A percentile compares a stretch with the other conserved stretches of the same genome.
These are phyloP conservation scores for Oryzias celebensis DNA, from an alignment of 2,113 vertebrate genomes.

Conservation along the genomic window DNA sequence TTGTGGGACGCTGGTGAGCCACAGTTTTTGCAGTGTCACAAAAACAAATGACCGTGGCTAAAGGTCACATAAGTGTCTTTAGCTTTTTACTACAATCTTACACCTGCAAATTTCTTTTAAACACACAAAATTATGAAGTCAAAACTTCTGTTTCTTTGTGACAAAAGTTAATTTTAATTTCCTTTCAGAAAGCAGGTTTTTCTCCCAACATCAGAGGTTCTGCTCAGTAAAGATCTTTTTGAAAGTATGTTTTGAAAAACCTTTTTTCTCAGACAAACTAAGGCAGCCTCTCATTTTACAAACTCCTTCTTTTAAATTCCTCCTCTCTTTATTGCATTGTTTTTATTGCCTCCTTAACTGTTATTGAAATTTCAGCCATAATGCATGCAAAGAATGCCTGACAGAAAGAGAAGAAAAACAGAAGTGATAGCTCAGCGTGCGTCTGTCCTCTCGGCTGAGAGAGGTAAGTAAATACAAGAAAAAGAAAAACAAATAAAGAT, in stretches of 20 bases:
- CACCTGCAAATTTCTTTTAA: no score
- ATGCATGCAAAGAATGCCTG: constrained; percentile 51
- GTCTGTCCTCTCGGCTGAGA: constrained; percentile 57
- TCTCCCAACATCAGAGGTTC: constrained; percentile 12
- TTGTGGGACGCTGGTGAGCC: constrained; percentile 1
- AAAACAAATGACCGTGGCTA: constrained; percentile 4
- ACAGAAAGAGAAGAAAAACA: constrained; percentile 57
- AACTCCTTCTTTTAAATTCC: constrained; percentile 1
- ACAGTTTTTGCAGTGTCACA: constrained; percentile 3
- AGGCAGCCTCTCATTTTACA: constrained; percentile 10
- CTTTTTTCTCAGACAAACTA: constrained; percentile 6
- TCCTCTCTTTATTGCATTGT: constrained; percentile 8
- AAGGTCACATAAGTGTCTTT: constrained; percentile 16
- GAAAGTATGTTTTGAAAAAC: background rate
- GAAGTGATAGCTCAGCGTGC: constrained; percentile 62
- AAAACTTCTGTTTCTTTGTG: no score
- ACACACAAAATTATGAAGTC: no score
- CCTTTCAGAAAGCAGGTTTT: constrained; percentile 39
- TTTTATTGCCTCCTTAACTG: constrained; percentile 52
- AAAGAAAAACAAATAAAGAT: constrained; percentile 56
- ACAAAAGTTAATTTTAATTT: constrained; percentile 26
- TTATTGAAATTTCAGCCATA: constrained; percentile 56
- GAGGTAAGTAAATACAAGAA: constrained; percentile 63
- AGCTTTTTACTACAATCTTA: no score
- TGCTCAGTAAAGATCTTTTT: no score